Evolutionary conservation across 2,797 vertebrate species (phyloP).

Genomic region (Coregonus sp.): DNA sequence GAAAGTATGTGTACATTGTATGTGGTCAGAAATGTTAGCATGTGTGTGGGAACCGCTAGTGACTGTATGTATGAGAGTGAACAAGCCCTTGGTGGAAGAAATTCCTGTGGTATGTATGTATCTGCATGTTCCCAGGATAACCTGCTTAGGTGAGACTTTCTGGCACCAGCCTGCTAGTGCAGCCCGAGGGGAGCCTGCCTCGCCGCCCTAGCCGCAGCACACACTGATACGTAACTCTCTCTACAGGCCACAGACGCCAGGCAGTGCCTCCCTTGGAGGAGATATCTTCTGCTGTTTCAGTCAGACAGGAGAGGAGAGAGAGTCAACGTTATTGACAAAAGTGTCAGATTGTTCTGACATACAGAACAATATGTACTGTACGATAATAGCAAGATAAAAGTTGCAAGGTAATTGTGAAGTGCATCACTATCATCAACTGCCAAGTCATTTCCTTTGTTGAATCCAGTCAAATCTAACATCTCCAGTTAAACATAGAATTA

Average conservation of each 20-base stretch:
- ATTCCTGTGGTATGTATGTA: slow-evolving; percentile 46
- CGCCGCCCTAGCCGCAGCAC: neutral
- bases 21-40: neutral
- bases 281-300: slow-evolving; percentile 2
- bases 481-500: neutral
- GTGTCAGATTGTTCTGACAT: too few relatives aligned
- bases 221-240: neutral
- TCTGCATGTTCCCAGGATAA: slow-evolving; percentile 69
- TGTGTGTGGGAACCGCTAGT: slow-evolving; percentile 26
- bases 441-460: neutral
- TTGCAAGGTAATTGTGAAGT: neutral
- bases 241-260: neutral
- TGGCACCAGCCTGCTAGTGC: slow-evolving; percentile 72
- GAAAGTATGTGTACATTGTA: neutral
- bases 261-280: neutral
- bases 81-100: slow-evolving; percentile 36
- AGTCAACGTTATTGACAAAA: neutral
- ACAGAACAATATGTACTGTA: neutral
- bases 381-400: neutral
- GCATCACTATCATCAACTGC: neutral
- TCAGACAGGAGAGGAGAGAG: slow-evolving; percentile 1
- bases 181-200: slow-evolving; percentile 59
- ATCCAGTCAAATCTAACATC: neutral
- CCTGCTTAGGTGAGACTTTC: slow-evolving; percentile 77
- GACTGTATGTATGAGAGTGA: slow-evolving; percentile 18